These are phyloP conservation scores for Caenorhabditis afra DNA, from an alignment of 2,888 invertebrate species.

Conservation along the genomic window DNA sequence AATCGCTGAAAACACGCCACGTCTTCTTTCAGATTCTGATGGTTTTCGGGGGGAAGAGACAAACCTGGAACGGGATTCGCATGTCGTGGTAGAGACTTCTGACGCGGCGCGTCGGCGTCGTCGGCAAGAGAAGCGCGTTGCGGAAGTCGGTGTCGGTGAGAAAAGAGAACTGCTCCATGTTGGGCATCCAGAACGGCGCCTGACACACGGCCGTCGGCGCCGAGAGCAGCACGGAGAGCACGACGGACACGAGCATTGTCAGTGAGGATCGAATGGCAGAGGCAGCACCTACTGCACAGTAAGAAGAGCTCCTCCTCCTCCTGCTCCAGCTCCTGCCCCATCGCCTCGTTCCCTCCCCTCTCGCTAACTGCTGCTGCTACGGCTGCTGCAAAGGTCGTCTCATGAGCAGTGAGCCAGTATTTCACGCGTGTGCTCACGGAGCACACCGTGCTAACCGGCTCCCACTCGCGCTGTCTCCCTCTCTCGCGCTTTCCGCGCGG, in stretches of 20 bases:
- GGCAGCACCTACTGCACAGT: too few species aligned
- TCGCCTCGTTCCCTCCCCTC: background rate
- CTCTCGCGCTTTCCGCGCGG: slow-evolving; percentile 4
- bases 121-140: slow-evolving; percentile 66
- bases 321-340: background rate
- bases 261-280: background rate
- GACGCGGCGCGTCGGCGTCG: slow-evolving; percentile 22
- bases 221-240: slow-evolving; percentile 12
- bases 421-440: slow-evolving; percentile 28
- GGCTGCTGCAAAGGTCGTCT: too few species aligned
- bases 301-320: background rate
- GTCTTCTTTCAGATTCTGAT: background rate
- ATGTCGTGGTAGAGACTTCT: slow-evolving; percentile 64
- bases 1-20: slow-evolving; percentile 65
- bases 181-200: slow-evolving; percentile 54
- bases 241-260: slow-evolving; percentile 10
- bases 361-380: too few species aligned
- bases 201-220: slow-evolving; percentile 44
- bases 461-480: background rate
- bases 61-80: slow-evolving; percentile 57
- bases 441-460: slow-evolving; percentile 6
- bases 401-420: slow-evolving; percentile 28
- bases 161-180: slow-evolving; percentile 61
- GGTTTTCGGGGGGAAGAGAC: background rate
- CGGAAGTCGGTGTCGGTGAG: slow-evolving; percentile 69